phyloP scores from a whole-genome alignment of 2,797 vertebrate genomes.

The Malacoctenus gilli region DNA sequence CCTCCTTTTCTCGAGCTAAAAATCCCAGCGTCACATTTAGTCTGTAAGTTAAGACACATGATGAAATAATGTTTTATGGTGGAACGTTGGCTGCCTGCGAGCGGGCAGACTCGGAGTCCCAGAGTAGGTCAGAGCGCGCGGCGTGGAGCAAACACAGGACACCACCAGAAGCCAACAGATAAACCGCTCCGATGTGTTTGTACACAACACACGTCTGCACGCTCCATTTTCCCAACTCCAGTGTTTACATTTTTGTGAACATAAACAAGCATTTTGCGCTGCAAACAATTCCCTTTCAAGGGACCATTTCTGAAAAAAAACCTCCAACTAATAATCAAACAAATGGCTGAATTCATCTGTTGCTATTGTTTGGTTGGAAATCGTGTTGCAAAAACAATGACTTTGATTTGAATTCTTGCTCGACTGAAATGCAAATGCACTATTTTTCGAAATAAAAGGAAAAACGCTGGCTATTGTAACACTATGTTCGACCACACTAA shows the following conservation, averaged over 20 bases:
- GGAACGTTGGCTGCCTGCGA: constrained; percentile 41
- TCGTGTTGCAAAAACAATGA: neutral
- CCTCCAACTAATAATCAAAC: neutral
- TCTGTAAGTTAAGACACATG: constrained; percentile 37
- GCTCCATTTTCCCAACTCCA: constrained; percentile 36
- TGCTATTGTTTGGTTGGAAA: neutral
- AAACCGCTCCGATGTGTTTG: constrained; percentile 52
- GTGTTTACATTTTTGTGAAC: constrained; percentile 14
- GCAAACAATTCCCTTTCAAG: neutral
- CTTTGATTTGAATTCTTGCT: constrained; percentile 16
- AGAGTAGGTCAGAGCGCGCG: constrained; percentile 30
- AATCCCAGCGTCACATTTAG: constrained; percentile 43
- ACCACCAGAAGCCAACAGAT: constrained; percentile 30
- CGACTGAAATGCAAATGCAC: too few species aligned
- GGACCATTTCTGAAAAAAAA: too few species aligned
- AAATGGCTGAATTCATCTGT: neutral
- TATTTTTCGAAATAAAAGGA: too few species aligned
- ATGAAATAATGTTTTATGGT: constrained; percentile 50
- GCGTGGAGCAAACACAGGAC: constrained; percentile 33
- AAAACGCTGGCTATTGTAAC: too few species aligned
- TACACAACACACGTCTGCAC: constrained; percentile 28
- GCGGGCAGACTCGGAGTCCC: constrained; percentile 25
- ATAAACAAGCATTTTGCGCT: constrained; percentile 7
- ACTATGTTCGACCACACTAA: too few species aligned
- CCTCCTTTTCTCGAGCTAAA: constrained; percentile 35